Evolutionary conservation across 2,888 invertebrate genomes (phyloP).

Genomic region (Athalia circularis): DNA sequence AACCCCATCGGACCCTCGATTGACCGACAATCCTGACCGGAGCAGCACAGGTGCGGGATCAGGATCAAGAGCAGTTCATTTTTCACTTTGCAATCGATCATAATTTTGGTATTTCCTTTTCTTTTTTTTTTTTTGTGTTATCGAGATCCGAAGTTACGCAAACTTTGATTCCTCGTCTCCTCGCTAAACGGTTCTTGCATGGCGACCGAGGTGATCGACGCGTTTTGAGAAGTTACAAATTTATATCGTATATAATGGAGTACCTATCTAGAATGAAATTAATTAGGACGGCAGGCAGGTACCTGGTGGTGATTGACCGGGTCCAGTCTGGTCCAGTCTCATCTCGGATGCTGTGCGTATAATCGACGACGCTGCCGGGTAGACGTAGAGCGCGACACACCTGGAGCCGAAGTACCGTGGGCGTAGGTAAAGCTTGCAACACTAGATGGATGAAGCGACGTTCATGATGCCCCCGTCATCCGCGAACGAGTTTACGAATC

Average conservation of each 20-base stretch:
- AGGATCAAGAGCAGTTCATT: background rate
- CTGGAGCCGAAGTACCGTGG: slow-evolving; percentile 29
- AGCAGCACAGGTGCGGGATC: slow-evolving; percentile 23
- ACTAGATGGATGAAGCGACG: slow-evolving; percentile 44
- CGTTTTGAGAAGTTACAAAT: background rate
- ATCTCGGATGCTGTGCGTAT: background rate
- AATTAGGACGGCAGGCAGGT: slow-evolving; percentile 19
- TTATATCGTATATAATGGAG: slow-evolving; percentile 4
- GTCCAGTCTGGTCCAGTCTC: background rate
- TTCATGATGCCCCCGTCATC: slow-evolving; percentile 17
- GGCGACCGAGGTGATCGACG: too few relatives aligned
- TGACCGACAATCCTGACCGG: too few relatives aligned
- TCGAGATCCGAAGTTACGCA: background rate
- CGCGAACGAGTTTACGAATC: slow-evolving; percentile 40
- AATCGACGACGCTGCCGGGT: background rate
- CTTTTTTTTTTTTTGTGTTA: too few relatives aligned
- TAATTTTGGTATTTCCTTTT: background rate
- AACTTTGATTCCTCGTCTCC: too few relatives aligned
- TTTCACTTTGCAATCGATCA: slow-evolving; percentile 15
- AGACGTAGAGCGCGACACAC: slow-evolving; percentile 27
- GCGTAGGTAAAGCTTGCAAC: slow-evolving; percentile 36
- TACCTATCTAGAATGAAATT: slow-evolving; percentile 10
- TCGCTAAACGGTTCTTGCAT: too few relatives aligned
- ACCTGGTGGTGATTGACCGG: slow-evolving; percentile 26
- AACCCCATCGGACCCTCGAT: background rate